These are phyloP conservation scores for Hydrolagus colliei DNA, from an alignment of 2,797 vertebrate genomes.

Conservation along the genomic window DNA sequence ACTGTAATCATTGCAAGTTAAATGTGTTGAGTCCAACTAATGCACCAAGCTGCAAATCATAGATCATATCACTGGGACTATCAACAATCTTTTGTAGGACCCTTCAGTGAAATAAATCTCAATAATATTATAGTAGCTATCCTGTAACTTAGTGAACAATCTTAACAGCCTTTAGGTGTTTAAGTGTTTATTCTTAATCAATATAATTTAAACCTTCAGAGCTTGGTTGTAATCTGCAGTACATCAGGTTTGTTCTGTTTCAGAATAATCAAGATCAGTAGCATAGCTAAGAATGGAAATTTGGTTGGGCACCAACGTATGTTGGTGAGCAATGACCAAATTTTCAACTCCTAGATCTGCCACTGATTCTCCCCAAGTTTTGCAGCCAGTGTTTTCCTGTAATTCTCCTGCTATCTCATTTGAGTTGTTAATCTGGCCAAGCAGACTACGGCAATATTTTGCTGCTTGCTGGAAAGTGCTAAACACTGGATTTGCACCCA, in stretches of 20 bases:
- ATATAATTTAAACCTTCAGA: neutral
- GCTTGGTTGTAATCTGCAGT: slow-evolving; percentile 8
- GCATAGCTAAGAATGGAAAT: slow-evolving; percentile 61
- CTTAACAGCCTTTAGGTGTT: neutral
- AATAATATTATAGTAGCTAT: neutral
- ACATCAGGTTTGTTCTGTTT: slow-evolving; percentile 18
- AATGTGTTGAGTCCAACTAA: neutral
- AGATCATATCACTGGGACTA: neutral
- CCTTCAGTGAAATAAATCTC: too few relatives aligned
- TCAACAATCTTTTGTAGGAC: neutral
- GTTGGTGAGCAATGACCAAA: too few relatives aligned
- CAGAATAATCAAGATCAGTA: slow-evolving; percentile 41
- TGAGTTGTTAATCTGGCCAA: slow-evolving; percentile 30
- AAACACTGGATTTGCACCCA: neutral
- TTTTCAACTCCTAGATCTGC: slow-evolving; percentile 36
- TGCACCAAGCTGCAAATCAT: neutral
- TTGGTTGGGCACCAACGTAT: too few relatives aligned
- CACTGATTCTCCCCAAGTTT: slow-evolving; percentile 41
- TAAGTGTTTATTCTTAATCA: slow-evolving; percentile 12
- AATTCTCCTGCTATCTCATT: neutral
- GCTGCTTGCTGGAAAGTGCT: neutral
- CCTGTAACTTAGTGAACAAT: neutral
- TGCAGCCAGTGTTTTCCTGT: neutral
- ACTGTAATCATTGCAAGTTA: neutral
- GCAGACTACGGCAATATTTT: slow-evolving; percentile 29